phyloP scores from a whole-genome alignment of 2,797 vertebrate genomes.

The Podarcis siculus region DNA sequence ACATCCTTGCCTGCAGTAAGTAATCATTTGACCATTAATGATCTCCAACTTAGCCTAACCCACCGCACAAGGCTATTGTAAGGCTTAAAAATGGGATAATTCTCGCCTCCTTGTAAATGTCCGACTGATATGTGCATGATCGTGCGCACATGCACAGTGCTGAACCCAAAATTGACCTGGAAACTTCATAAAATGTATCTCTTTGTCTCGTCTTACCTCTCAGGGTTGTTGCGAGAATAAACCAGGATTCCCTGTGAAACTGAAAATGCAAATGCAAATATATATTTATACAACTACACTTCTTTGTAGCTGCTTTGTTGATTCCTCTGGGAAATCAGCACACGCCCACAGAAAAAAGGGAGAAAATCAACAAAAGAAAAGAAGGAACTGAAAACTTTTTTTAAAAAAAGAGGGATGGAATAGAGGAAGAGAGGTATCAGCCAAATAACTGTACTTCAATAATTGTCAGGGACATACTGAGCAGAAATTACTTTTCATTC shows the following conservation, averaged over 20 bases:
- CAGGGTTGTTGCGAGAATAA: background rate
- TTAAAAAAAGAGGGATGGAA: background rate
- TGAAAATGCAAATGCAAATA: background rate
- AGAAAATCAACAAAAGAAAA: background rate
- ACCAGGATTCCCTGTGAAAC: background rate
- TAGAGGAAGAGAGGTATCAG: background rate
- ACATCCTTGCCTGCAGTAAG: slow-evolving; percentile 3
- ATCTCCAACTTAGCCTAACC: background rate
- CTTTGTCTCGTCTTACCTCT: background rate
- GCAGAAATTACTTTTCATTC: background rate
- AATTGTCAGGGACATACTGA: background rate
- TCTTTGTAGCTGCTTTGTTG: background rate
- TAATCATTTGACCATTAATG: background rate
- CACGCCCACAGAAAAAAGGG: background rate
- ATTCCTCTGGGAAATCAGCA: background rate
- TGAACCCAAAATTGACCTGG: too few species aligned
- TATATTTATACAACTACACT: background rate
- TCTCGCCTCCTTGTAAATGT: background rate
- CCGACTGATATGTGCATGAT: too few species aligned
- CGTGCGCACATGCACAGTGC: too few species aligned
- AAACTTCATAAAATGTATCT: background rate
- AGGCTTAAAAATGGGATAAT: background rate
- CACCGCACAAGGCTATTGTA: background rate
- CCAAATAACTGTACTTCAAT: background rate
- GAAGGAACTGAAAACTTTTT: background rate